phyloP scores from a whole-genome alignment of 2,888 invertebrate genomes.

The Camptogramma bilineatum region DNA sequence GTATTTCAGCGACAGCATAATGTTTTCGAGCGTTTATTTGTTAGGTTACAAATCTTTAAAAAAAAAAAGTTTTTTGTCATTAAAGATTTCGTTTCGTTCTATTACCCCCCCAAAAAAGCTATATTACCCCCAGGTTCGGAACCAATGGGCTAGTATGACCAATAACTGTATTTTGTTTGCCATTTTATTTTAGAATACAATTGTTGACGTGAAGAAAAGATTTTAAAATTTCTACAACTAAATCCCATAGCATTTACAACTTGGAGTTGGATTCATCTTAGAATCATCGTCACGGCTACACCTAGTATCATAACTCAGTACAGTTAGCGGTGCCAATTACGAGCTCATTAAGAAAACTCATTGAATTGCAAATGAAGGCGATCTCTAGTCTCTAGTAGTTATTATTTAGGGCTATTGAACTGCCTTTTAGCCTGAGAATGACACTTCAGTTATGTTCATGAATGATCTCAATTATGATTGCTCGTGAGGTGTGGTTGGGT shows the following conservation, averaged over 20 bases:
- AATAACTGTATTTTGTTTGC: no score
- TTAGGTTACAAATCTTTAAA: no score
- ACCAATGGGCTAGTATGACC: no score
- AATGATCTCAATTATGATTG: not conserved
- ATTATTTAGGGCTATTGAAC: conserved; percentile 40
- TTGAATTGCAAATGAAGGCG: conserved; percentile 60
- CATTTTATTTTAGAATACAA: no score
- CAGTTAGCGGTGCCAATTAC: conserved; percentile 61
- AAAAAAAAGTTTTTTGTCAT: no score
- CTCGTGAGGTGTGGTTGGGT: no score
- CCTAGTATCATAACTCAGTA: conserved; percentile 31
- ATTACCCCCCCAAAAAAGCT: no score
- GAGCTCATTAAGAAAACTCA: conserved; percentile 58
- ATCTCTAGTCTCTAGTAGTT: conserved; percentile 32
- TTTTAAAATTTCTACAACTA: not conserved
- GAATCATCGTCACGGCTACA: conserved; percentile 21
- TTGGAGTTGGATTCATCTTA: conserved; percentile 4
- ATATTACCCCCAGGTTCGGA: no score
- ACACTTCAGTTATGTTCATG: not conserved
- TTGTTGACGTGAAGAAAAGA: not conserved
- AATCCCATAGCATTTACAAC: conserved; percentile 2
- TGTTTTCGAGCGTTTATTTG: no score
- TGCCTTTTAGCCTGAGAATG: conserved; percentile 17
- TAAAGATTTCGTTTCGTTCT: no score
- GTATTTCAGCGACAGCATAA: no score